These are phyloP conservation scores for Halcyon smyrnensis DNA, from an alignment of 2,797 vertebrate species.

Conservation along the genomic window DNA sequence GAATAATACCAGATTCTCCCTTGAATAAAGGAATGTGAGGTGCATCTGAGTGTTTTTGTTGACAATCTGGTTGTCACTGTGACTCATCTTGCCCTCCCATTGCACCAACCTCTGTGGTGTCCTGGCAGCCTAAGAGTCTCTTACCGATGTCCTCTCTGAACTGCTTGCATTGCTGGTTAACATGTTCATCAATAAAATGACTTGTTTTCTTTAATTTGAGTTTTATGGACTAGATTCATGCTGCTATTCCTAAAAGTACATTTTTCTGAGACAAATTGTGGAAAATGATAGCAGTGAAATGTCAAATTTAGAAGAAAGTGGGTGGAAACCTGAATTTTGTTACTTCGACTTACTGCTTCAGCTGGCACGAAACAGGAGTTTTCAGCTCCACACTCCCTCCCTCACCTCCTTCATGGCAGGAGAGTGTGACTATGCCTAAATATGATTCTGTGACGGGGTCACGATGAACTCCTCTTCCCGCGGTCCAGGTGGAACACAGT, in stretches of 20 bases:
- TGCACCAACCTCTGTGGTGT: not conserved
- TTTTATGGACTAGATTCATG: not conserved
- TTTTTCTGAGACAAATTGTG: slow-evolving; percentile 21
- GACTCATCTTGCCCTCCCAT: not conserved
- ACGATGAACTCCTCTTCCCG: slow-evolving; percentile 7
- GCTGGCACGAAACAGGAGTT: not conserved
- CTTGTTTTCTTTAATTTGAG: not conserved
- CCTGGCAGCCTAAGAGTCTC: not conserved
- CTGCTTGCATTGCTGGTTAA: not conserved
- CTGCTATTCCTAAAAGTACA: slow-evolving; percentile 20
- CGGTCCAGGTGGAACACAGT: slow-evolving; percentile 34
- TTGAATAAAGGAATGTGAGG: not conserved
- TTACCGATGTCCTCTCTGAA: not conserved
- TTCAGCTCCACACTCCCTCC: slow-evolving; percentile 26
- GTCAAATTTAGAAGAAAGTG: slow-evolving; percentile 67
- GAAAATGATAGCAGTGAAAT: slow-evolving; percentile 49
- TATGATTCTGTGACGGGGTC: slow-evolving; percentile 33
- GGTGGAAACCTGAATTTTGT: slow-evolving; percentile 61
- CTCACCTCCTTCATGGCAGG: slow-evolving; percentile 39
- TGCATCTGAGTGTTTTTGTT: not conserved
- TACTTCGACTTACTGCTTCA: slow-evolving; percentile 50
- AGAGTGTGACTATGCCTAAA: slow-evolving; percentile 59
- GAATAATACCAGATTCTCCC: not conserved
- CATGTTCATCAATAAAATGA: not conserved
- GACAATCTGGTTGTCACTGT: not conserved